Conservation (phyloP, 2,797 vertebrate genomes). For the Cyclopterus lumpus region DNA sequence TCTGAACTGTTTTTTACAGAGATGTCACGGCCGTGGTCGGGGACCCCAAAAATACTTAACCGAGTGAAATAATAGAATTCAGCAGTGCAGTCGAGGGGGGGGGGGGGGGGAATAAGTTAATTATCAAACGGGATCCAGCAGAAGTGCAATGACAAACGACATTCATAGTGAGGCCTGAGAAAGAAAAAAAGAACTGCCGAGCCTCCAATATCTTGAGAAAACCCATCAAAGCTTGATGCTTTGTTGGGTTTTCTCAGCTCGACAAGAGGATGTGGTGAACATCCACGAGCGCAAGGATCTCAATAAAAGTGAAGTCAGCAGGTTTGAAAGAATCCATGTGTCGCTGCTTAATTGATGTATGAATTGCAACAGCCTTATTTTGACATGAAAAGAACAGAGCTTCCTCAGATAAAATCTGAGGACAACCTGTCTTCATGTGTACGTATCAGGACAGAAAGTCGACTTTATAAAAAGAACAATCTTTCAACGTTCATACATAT, state of each 20-base stretch:
- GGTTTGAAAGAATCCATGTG: background rate
- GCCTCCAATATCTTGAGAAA: constrained; percentile 54
- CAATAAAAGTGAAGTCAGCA: constrained; percentile 3
- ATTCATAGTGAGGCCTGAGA: constrained; percentile 1
- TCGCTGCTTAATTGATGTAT: constrained; percentile 7
- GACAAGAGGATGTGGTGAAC: constrained; percentile 48
- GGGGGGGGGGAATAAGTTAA: background rate
- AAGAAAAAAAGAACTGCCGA: constrained; percentile 25
- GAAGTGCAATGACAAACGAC: background rate
- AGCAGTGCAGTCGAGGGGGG: background rate
- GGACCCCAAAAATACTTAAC: background rate
- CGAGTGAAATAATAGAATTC: background rate
- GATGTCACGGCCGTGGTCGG: background rate
- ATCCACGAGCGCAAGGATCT: constrained; percentile 13
- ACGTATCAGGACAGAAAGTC: background rate
- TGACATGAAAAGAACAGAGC: background rate
- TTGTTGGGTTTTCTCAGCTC: constrained; percentile 54
- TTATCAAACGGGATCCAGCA: background rate
- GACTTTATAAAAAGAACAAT: background rate
- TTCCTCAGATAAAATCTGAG: background rate
- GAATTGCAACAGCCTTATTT: background rate
- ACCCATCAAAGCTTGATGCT: constrained; percentile 49
- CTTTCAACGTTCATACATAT: background rate
- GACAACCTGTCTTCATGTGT: background rate
- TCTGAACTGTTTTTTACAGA: constrained; percentile 5